Evolutionary conservation across 2,888 invertebrate species (phyloP), one percentile per base, ranked within the genome.

Genomic region (Lepidochitona cinerea): DNA sequence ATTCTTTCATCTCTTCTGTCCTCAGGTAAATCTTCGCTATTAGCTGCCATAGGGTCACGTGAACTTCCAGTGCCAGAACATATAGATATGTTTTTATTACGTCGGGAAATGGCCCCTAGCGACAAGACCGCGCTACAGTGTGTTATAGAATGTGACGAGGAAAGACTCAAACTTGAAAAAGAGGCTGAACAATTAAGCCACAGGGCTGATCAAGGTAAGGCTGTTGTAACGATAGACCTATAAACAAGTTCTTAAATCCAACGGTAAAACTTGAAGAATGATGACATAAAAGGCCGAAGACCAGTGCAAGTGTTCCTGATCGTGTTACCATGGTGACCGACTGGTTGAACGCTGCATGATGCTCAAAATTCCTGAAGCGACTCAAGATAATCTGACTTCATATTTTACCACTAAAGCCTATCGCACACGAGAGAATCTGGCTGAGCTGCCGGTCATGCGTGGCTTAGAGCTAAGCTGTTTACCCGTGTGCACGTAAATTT

Each of bases 121-220:
- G 96, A 97, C 86, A 99, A 99, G 92, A 94, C 96, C 14, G 99
- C 99, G 2, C 92, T 99, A 71, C 93, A 97, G 90, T 96, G 97
- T 90, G 99, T 99, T 49, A 97, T 98, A 95, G 99, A 99, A 91
- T 99, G 99, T 0, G 99, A 99, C 87, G 95, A 96, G 87, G 98
- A 99, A 89, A 93, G 98, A 71, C 93, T 96, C 71, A 93, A 96
- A 78, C 92, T 99, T 69, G 99, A 99, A 90, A 95, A 94, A 88
- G 92, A 98, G 66, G 97, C 97, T 0, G 99, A 99, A 87, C 94
- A 95, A 85, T 92, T 99, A 77, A 95, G 95, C 0, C 93, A 95
- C 59, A 95, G 94, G 88, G 95, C 95, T 74, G 94, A 98, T 89
- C 97, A 98, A 88, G 97, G 94, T 94, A 86, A 64, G 66, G 2